A percentile compares a stretch with the other conserved stretches of the same genome.
Conservation (phyloP, 2,797 vertebrate species). For the Myripristis murdjan region DNA sequence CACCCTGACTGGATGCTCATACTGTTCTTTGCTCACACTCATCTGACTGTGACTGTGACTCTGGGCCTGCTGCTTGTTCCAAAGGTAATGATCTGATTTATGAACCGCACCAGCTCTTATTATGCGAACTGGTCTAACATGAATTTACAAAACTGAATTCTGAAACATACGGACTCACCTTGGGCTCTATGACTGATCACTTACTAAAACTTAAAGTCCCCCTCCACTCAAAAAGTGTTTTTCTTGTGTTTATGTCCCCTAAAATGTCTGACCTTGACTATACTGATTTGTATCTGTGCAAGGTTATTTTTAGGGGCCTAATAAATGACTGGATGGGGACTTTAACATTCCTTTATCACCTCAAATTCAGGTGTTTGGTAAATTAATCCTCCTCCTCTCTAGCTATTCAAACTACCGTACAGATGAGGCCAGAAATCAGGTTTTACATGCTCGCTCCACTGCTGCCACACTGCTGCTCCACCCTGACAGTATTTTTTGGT, state of each 20-base stretch:
- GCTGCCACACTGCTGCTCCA: background rate
- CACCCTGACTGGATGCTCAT: slow-evolving; percentile 98
- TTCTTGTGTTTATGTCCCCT: too few relatives aligned
- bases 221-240: too few relatives aligned
- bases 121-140: background rate
- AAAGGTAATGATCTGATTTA: slow-evolving; percentile 87
- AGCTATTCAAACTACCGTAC: too few relatives aligned
- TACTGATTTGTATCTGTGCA: too few relatives aligned
- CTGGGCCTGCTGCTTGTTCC: slow-evolving; percentile 94
- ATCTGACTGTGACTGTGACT: slow-evolving; percentile 97
- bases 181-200: background rate
- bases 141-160: background rate
- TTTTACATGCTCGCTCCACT: background rate
- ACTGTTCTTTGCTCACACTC: slow-evolving; percentile 96
- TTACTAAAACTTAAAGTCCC: too few relatives aligned
- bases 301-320: too few relatives aligned
- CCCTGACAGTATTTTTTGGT: background rate
- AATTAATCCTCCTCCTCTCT: too few relatives aligned
- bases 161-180: too few relatives aligned
- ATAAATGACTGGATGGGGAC: too few relatives aligned
- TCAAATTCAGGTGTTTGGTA: background rate
- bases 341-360: background rate
- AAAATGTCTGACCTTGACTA: too few relatives aligned
- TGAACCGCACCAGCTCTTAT: background rate
- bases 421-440: background rate